A percentile compares a stretch with the other conserved stretches of the same genome.
phyloP scores from a whole-genome alignment of 2,888 invertebrate genomes.

The Macrophya alboannulata region DNA sequence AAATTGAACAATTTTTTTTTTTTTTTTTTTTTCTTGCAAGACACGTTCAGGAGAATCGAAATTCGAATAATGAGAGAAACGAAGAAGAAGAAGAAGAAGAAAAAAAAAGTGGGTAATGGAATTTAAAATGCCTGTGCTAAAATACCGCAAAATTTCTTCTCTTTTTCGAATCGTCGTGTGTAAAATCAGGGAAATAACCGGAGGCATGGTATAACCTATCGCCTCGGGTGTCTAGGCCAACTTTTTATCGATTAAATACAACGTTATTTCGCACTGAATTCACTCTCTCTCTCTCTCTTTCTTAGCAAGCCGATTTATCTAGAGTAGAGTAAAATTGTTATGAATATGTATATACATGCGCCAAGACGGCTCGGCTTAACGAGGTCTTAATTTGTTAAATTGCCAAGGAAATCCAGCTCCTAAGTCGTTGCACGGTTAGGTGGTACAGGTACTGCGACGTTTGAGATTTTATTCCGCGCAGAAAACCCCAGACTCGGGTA shows the following conservation, averaged over 20 bases:
- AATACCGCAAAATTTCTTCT: neutral
- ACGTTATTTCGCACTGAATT: neutral
- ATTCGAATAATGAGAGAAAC: no score
- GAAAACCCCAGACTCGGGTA: neutral
- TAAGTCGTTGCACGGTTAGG: neutral
- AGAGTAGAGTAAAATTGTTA: constrained; percentile 16
- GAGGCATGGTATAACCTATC: neutral
- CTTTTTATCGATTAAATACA: constrained; percentile 3
- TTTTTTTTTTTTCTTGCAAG: no score
- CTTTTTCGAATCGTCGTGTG: neutral
- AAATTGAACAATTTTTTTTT: no score
- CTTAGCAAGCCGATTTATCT: neutral
- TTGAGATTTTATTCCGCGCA: neutral
- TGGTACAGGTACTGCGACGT: neutral
- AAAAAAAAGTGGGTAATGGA: neutral
- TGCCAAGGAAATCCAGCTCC: constrained; percentile 44
- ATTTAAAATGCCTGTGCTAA: neutral
- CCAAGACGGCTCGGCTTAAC: constrained; percentile 38
- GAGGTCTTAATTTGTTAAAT: constrained; percentile 50
- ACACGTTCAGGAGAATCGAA: no score
- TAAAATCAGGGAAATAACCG: neutral
- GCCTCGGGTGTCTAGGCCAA: neutral
- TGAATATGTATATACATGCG: neutral
- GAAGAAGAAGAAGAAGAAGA: no score
- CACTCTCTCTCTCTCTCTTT: neutral